Evolutionary conservation across 2,113 vertebrate genomes (phyloP).

Genomic region (Ochotona princeps): DNA sequence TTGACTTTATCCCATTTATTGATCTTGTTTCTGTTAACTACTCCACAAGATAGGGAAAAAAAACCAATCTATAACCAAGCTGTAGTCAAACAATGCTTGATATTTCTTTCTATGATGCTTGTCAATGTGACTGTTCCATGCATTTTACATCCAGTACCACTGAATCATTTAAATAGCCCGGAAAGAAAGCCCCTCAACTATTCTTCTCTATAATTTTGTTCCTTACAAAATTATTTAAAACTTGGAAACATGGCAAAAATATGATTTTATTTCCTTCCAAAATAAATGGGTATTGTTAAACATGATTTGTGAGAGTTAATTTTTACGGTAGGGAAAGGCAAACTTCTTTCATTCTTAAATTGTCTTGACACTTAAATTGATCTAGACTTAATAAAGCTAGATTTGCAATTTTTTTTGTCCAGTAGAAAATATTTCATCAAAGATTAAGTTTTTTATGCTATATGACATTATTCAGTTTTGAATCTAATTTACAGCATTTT

Average conservation of each 20-base stretch:
- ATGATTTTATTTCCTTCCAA: not conserved
- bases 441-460: slow-evolving; percentile 9
- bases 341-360: not conserved
- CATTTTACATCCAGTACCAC: slow-evolving; percentile 30
- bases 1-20: not conserved
- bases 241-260: not conserved
- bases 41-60: not conserved
- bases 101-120: slow-evolving; percentile 9
- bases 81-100: not conserved
- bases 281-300: not conserved
- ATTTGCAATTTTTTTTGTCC: slow-evolving; percentile 34
- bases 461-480: slow-evolving; percentile 23
- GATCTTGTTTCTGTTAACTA: not conserved
- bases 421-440: slow-evolving; percentile 38
- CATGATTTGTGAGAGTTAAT: not conserved
- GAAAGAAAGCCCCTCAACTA: not conserved
- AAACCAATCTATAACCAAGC: not conserved
- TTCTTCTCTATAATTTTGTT: not conserved
- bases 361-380: not conserved
- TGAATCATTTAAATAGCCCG: slow-evolving; percentile 22
- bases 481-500: slow-evolving; percentile 26
- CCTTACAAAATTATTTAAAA: slow-evolving; percentile 17
- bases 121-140: slow-evolving; percentile 1
- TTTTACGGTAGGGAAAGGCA: not conserved
- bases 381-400: not conserved